Percentiles rank a stretch among this genome's conserved stretches.
Evolutionary conservation across 2,113 vertebrate genomes (phyloP).

Genomic region (Dinomys branickii): DNA sequence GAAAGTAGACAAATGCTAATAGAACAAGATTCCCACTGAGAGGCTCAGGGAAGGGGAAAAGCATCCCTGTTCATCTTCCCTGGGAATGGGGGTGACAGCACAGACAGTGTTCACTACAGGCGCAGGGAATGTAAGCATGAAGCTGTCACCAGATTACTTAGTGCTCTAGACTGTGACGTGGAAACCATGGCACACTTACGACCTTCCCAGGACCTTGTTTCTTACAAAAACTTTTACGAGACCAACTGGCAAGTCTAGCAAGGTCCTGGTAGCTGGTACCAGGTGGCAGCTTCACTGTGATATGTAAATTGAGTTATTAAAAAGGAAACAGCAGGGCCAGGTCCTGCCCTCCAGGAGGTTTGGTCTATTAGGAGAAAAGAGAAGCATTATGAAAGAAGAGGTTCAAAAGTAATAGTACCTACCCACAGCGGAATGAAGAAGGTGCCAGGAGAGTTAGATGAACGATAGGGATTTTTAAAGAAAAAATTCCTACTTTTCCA

Average conservation of each 20-base stretch:
- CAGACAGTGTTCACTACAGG: background rate
- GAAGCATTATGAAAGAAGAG: background rate
- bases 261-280: background rate
- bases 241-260: background rate
- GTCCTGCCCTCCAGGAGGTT: background rate
- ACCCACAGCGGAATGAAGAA: too few relatives aligned
- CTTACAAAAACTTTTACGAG: background rate
- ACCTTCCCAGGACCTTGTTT: conserved; percentile 11
- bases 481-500: background rate
- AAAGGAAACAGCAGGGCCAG: background rate
- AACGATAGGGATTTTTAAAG: background rate
- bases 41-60: background rate
- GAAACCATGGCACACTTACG: background rate
- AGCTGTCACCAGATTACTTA: background rate
- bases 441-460: background rate
- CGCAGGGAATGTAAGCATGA: background rate
- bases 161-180: background rate
- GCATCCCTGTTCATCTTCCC: background rate
- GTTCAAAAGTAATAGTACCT: background rate
- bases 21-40: background rate
- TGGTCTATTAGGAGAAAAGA: background rate
- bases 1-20: background rate
- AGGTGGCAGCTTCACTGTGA: background rate
- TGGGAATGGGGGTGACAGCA: accelerated
- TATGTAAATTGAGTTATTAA: background rate